Percentiles rank a stretch among this genome's conserved stretches.
phyloP scores from a whole-genome alignment of 2,888 invertebrate species.

The Tetragonisca angustula region DNA sequence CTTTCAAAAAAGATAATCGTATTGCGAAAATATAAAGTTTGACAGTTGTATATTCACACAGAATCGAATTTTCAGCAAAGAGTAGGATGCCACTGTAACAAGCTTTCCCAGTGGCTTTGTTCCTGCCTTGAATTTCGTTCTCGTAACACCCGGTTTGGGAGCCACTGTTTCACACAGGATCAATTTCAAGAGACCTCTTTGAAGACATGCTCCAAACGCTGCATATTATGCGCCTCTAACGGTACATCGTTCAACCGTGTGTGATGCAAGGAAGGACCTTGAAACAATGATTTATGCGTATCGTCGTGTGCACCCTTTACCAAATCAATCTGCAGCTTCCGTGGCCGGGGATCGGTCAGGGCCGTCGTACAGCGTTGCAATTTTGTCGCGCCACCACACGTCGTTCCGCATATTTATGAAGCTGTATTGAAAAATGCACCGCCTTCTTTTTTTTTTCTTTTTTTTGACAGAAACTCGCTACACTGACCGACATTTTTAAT shows the following conservation, averaged over 20 bases:
- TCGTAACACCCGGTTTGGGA: not conserved
- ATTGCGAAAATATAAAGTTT: not conserved
- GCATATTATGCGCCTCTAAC: slow-evolving; percentile 29
- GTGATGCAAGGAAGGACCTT: slow-evolving; percentile 65
- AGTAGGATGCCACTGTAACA: not conserved
- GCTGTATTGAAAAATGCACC: not conserved
- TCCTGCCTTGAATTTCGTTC: not conserved
- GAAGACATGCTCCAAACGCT: slow-evolving; percentile 4
- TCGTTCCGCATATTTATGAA: slow-evolving; percentile 39
- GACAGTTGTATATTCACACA: not conserved
- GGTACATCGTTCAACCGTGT: slow-evolving; percentile 11
- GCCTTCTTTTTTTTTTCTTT: not conserved
- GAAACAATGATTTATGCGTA: slow-evolving; percentile 65
- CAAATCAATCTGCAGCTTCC: slow-evolving; percentile 69
- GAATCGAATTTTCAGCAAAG: not conserved
- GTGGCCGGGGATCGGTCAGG: slow-evolving; percentile 58
- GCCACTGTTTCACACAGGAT: not conserved
- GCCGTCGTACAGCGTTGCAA: slow-evolving; percentile 38
- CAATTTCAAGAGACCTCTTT: slow-evolving; percentile 38
- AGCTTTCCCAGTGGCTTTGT: not conserved
- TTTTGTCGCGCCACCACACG: slow-evolving; percentile 27
- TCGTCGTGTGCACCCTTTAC: slow-evolving; percentile 58
- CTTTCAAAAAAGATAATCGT: not conserved
- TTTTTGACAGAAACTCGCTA: not conserved
- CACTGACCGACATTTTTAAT: not conserved